phyloP scores from a whole-genome alignment of 2,888 invertebrate species.

The Lampropteryx suffumata region DNA sequence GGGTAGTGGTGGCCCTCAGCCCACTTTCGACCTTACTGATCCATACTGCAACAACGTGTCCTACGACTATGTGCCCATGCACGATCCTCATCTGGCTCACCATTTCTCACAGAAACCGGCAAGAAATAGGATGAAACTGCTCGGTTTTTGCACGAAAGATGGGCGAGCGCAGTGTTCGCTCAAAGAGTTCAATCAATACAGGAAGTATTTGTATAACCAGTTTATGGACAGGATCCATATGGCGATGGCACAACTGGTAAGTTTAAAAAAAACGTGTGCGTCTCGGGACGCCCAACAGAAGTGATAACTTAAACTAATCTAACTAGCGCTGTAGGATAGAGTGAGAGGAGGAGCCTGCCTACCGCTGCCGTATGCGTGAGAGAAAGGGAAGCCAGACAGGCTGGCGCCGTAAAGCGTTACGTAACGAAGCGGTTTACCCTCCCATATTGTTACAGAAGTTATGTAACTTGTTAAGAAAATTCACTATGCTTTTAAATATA shows the following conservation, averaged over 20 bases:
- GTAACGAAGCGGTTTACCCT: too few relatives aligned
- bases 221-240: constrained; percentile 80
- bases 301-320: not conserved
- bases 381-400: too few relatives aligned
- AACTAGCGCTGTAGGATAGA: too few relatives aligned
- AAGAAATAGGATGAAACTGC: constrained; percentile 67
- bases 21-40: constrained; percentile 71
- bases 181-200: constrained; percentile 85
- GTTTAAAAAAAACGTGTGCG: too few relatives aligned
- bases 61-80: constrained; percentile 82
- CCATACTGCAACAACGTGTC: constrained; percentile 74
- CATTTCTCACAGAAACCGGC: constrained; percentile 73
- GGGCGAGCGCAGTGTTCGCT: constrained; percentile 85
- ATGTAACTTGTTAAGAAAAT: too few relatives aligned
- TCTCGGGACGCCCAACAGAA: too few relatives aligned
- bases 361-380: too few relatives aligned
- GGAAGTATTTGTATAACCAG: constrained; percentile 82
- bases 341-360: too few relatives aligned
- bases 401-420: too few relatives aligned
- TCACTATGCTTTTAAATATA: too few relatives aligned
- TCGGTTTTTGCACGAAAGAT: constrained; percentile 82
- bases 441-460: too few relatives aligned
- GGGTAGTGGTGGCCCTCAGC: constrained; percentile 52
- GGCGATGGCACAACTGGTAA: constrained; percentile 65
- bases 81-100: constrained; percentile 81